Conservation (phyloP, 53 echinoderm and acorn worm species). For the Patiria pectinifera region DNA sequence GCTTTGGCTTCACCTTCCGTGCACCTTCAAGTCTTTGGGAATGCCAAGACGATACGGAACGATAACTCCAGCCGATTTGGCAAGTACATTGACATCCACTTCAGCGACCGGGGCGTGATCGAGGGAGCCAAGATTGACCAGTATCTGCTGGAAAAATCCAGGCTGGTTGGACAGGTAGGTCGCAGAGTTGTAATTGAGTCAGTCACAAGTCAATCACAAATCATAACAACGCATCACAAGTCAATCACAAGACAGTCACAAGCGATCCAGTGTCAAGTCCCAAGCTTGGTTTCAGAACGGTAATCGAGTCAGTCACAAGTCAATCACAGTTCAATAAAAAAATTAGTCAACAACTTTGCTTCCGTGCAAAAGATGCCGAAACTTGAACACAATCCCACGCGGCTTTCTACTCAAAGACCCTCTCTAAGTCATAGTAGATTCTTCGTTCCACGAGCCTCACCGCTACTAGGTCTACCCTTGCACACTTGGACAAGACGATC, state of each 20-base stretch:
- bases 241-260: not conserved
- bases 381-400: conserved; percentile 5
- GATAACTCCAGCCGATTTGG: conserved; percentile 99
- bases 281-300: too few species aligned
- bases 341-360: conserved; percentile 21
- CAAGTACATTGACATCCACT: conserved; percentile 99
- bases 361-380: conserved; percentile 10
- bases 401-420: conserved; percentile 21
- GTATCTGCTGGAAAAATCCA: conserved; percentile 91
- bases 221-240: too few species aligned
- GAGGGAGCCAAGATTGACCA: conserved; percentile 99
- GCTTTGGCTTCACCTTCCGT: too few species aligned
- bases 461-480: conserved; percentile 21
- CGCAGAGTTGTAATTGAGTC: too few species aligned
- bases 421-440: not conserved
- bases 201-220: too few species aligned
- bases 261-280: too few species aligned
- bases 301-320: too few species aligned
- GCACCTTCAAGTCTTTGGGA: conserved; percentile 76
- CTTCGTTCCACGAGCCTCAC: not conserved
- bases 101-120: conserved; percentile 89
- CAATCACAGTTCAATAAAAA: not conserved
- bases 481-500: not conserved
- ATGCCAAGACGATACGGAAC: conserved; percentile 98
- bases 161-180: conserved; percentile 91